Evolutionary conservation across 2,888 invertebrate genomes (phyloP).

Genomic region (Lapara coniferarum): DNA sequence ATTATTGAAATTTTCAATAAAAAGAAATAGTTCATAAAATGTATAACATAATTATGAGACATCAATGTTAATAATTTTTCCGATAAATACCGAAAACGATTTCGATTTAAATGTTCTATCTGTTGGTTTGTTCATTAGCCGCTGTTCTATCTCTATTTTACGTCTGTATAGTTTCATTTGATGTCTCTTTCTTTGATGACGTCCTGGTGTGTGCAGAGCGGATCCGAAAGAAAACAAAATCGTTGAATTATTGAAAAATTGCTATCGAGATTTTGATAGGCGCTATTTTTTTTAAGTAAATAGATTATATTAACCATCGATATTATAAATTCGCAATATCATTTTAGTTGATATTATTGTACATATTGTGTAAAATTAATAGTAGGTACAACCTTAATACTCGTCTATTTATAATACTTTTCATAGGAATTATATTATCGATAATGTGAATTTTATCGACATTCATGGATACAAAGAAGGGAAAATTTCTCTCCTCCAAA

Average conservation of each 20-base stretch:
- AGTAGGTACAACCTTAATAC: no score
- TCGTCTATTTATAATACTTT: no score
- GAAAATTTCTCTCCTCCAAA: no score
- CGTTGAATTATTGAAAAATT: no score
- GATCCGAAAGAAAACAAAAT: not conserved
- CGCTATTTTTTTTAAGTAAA: not conserved
- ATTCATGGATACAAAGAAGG: no score
- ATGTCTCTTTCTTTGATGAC: conserved; percentile 20
- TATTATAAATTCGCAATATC: no score
- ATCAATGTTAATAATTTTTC: not conserved
- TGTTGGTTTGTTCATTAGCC: conserved; percentile 20
- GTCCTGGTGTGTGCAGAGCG: conserved; percentile 12
- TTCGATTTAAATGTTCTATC: not conserved
- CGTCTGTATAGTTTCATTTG: conserved; percentile 25
- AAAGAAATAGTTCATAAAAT: no score
- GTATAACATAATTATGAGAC: not conserved
- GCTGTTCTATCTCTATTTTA: conserved; percentile 24
- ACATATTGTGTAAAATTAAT: no score
- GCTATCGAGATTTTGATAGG: not conserved
- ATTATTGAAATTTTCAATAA: not conserved
- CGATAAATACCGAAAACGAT: conserved; percentile 4
- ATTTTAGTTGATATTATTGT: no score
- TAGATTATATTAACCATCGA: not conserved
- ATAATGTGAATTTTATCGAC: no score
- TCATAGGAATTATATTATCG: no score